phyloP scores from a whole-genome alignment of 2,888 invertebrate species.

The Ferdinandea cuprea region DNA sequence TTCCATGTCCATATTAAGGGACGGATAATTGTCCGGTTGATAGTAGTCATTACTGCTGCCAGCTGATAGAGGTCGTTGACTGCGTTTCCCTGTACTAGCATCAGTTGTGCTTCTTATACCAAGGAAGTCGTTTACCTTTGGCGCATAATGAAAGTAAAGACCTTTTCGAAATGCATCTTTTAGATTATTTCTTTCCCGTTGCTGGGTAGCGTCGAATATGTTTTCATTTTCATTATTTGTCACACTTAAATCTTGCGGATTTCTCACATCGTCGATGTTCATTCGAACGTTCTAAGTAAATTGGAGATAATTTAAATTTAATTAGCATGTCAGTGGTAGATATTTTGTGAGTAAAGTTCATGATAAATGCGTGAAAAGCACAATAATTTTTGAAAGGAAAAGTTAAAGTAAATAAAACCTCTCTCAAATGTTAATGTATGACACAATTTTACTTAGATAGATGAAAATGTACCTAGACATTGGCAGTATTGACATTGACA shows the following conservation, averaged over 20 bases:
- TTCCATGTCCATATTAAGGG: constrained; percentile 48
- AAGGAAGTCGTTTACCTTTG: constrained; percentile 19
- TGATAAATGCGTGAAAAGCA: too few species aligned
- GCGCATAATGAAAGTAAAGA: constrained; percentile 40
- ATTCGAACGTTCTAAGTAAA: constrained; percentile 44
- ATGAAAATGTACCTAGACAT: too few species aligned
- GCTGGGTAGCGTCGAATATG: constrained; percentile 46
- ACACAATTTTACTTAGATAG: neutral
- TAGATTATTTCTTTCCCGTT: constrained; percentile 37
- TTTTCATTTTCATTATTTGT: constrained; percentile 37
- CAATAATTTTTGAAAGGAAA: too few species aligned
- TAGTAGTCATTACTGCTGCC: constrained; percentile 50
- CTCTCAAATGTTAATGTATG: too few species aligned
- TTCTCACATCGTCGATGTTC: constrained; percentile 37
- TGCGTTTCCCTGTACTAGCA: constrained; percentile 24
- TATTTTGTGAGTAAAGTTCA: neutral
- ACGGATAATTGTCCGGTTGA: constrained; percentile 57
- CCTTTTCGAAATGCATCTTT: constrained; percentile 55
- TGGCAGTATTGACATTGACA: too few species aligned
- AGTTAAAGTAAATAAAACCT: too few species aligned
- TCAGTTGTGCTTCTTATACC: constrained; percentile 19
- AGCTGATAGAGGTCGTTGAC: constrained; percentile 15
- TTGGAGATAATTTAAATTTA: constrained; percentile 18
- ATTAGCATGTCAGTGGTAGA: neutral
- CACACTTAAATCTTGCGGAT: constrained; percentile 31